phyloP scores from a whole-genome alignment of 2,113 vertebrate genomes.

The Alces alces region DNA sequence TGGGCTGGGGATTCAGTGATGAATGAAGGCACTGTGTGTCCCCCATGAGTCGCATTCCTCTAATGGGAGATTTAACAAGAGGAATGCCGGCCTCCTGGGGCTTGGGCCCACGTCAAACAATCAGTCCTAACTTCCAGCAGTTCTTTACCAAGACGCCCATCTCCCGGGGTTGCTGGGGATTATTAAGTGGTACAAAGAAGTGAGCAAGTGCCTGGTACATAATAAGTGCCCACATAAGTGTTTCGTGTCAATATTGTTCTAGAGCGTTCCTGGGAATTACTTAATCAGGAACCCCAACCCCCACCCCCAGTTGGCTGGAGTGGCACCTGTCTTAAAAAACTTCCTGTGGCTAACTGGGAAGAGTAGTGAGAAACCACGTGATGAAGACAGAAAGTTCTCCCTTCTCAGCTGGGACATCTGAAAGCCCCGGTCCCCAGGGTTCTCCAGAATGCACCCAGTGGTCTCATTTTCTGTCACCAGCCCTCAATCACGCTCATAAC shows the following conservation, averaged over 20 bases:
- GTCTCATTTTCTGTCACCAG: neutral
- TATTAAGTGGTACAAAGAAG: neutral
- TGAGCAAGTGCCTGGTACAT: neutral
- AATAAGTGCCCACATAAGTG: rapidly evolving
- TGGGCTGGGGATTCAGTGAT: neutral
- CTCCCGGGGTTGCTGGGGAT: neutral
- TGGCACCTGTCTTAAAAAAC: neutral
- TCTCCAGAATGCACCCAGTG: neutral
- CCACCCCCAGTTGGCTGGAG: neutral
- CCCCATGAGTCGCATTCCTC: neutral
- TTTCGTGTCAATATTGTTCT: neutral
- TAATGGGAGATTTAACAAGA: rapidly evolving
- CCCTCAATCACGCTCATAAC: rapidly evolving
- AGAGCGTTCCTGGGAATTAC: neutral
- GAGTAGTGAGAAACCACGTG: neutral
- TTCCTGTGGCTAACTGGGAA: neutral
- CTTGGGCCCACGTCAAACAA: neutral
- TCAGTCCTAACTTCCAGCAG: neutral
- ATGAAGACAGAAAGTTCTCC: neutral
- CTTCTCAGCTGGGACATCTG: neutral
- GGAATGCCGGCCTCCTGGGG: neutral
- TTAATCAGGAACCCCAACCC: neutral
- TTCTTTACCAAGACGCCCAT: neutral
- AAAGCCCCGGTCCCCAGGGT: neutral
- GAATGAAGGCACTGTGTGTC: neutral